phyloP scores from a whole-genome alignment of 2,113 vertebrate genomes.

The Sylvia atricapilla region DNA sequence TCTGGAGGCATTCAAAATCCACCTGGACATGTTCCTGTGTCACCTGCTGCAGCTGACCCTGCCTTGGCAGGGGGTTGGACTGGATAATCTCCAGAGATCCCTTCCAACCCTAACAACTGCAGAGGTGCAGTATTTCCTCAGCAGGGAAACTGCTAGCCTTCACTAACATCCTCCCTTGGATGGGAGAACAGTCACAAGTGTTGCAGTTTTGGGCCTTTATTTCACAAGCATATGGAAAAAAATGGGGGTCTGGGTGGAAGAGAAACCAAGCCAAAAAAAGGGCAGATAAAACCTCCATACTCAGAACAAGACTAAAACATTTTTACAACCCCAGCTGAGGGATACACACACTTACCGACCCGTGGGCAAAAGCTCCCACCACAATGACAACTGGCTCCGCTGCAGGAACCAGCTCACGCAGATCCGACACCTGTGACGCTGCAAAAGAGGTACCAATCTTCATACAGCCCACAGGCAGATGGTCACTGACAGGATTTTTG shows the following conservation, averaged over 20 bases:
- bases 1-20: not conserved
- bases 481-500: slow-evolving; percentile 92
- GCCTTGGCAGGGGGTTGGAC: not conserved
- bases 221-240: not conserved
- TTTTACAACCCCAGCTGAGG: not conserved
- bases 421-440: slow-evolving; percentile 66
- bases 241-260: accelerated
- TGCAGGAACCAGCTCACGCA: slow-evolving; percentile 81
- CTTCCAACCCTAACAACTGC: not conserved
- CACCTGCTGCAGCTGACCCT: not conserved
- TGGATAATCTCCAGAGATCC: not conserved
- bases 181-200: not conserved
- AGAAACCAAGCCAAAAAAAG: not conserved
- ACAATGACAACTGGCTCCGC: slow-evolving; percentile 84
- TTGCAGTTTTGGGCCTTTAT: not conserved
- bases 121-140: not conserved
- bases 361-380: slow-evolving; percentile 94
- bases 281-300: not conserved
- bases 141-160: not conserved
- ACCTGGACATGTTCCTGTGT: not conserved
- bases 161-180: not conserved
- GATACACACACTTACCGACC: slow-evolving; percentile 76
- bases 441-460: slow-evolving; percentile 89
- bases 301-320: not conserved
- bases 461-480: slow-evolving; percentile 90